phyloP scores from a whole-genome alignment of 2,113 vertebrate genomes.

The Spea bombifrons region DNA sequence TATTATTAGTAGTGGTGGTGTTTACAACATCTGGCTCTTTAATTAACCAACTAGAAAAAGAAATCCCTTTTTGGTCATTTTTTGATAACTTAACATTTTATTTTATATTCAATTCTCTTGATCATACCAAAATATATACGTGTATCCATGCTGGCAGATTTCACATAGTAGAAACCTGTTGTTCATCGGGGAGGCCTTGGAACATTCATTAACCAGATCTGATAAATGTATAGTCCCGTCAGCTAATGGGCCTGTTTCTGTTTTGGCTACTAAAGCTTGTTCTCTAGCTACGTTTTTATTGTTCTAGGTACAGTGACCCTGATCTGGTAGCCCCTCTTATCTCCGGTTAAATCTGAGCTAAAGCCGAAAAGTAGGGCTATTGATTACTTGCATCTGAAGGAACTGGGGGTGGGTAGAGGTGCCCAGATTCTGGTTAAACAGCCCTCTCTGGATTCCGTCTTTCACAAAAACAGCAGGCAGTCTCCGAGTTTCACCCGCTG shows the following conservation, averaged over 20 bases:
- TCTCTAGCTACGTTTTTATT: background rate
- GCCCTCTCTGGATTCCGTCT: background rate
- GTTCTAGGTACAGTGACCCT: background rate
- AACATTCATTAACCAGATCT: background rate
- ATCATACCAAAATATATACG: too few relatives aligned
- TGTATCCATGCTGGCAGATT: too few relatives aligned
- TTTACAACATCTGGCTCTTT: too few relatives aligned
- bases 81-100: too few relatives aligned
- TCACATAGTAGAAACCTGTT: background rate
- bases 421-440: slow-evolving; percentile 1
- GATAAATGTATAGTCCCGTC: background rate
- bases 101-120: too few relatives aligned
- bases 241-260: slow-evolving; percentile 1
- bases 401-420: background rate
- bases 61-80: too few relatives aligned
- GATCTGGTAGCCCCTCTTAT: slow-evolving; percentile 13
- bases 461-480: too few relatives aligned
- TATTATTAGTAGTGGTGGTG: too few relatives aligned
- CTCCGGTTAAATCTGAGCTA: background rate
- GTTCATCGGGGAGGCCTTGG: background rate
- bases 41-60: too few relatives aligned
- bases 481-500: background rate
- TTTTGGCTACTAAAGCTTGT: slow-evolving; percentile 3
- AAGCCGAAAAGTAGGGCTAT: background rate
- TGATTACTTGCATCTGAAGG: background rate